Evolutionary conservation across 2,797 vertebrate genomes (phyloP), one percentile per base, ranked within the genome.

Genomic region (Thunnus albacares): DNA sequence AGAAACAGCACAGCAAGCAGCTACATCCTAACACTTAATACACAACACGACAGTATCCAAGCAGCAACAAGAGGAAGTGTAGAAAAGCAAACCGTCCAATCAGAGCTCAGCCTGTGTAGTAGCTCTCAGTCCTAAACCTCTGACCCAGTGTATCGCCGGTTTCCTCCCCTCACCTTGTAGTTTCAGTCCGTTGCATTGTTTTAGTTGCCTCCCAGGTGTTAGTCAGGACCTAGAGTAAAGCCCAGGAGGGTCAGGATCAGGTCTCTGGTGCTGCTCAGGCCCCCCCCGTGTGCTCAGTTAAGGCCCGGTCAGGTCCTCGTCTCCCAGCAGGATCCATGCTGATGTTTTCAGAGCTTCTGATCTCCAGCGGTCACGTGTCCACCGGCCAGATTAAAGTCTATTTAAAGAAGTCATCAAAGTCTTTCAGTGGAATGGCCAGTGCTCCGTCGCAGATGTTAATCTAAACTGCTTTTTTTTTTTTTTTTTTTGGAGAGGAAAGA

Each of bases 401-500:
- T 71, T 86, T 77, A 60, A 80, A 82, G 58, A 14, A 28, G 18
- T 55, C 59, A 49, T 72, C 53, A 80, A 26, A 28, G 18, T 57
- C 22, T 58, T 64, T 52, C 5, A 45, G 47, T 30, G 22, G 14
- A 59, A 64, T 38, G 35, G 35, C 2, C 2, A 38, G 38, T 26
- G 33, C 56, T 38, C 35, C 0, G 3, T 13, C 17, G 4, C 35
- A 58, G 20, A 64, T 60, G 14, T 18, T 43, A 28, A 75, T 75
- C 41, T 43, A 43, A 43, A 43, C 12, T 43, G 41, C 11, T 43
- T 43, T 35, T 35, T 7, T 35, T 35, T 35, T 30, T 38, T 38
- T 38, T 38, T 38, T 8, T 8, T 8, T 10, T 2, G 35, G 10
- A 38, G 35, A 38, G 35, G 14, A 45, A 61, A 43, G 58, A 18